Percentiles rank a stretch among this genome's conserved stretches.
Evolutionary conservation across 2,113 vertebrate species (phyloP).

Genomic region (Cochlearius cochlearius): DNA sequence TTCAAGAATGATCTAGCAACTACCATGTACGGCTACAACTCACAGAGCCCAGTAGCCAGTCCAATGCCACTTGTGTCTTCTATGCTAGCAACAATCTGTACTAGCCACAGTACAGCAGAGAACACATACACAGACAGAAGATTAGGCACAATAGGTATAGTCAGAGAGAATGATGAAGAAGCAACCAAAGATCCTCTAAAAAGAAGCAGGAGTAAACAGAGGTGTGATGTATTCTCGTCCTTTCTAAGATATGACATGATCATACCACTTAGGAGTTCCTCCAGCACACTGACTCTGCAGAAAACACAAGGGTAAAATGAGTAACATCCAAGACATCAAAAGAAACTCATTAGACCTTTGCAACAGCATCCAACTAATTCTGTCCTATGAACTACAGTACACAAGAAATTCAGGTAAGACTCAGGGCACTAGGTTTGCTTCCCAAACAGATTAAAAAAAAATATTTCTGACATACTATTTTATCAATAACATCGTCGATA

Average conservation of each 20-base stretch:
- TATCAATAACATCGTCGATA: not conserved
- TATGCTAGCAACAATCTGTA: not conserved
- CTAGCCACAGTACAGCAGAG: accelerated
- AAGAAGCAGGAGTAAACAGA: not conserved
- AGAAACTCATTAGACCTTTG: not conserved
- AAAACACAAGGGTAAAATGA: not conserved
- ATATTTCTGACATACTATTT: not conserved
- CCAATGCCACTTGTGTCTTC: not conserved
- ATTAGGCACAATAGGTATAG: accelerated
- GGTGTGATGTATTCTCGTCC: not conserved
- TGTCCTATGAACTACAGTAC: not conserved
- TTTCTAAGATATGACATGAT: not conserved
- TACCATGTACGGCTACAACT: not conserved
- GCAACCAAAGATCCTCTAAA: not conserved
- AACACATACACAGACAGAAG: accelerated
- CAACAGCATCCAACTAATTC: not conserved
- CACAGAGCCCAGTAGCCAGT: not conserved
- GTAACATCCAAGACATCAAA: not conserved
- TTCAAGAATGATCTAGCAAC: not conserved
- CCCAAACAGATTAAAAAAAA: not conserved
- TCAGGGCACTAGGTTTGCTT: not conserved
- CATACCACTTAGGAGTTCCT: not conserved
- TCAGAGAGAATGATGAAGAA: not conserved
- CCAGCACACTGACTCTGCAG: not conserved
- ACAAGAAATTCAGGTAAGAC: not conserved